Evolutionary conservation across 2,113 vertebrate genomes (phyloP).

Genomic region (Atherinomorus stipes): DNA sequence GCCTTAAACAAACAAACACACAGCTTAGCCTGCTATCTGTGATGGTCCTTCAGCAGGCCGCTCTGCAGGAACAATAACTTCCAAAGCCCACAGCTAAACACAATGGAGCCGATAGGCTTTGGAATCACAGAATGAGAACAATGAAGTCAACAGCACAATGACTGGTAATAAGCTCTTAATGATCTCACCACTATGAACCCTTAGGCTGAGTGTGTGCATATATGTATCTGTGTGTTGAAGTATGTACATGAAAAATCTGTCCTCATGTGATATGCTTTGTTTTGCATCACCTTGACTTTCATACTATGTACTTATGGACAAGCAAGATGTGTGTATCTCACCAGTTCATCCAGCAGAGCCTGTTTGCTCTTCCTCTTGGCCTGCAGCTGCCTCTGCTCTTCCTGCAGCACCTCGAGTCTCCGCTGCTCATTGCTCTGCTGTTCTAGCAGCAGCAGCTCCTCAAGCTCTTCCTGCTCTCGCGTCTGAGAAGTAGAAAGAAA

Average conservation of each 20-base stretch:
- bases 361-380: slow-evolving; percentile 96
- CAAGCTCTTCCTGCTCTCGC: slow-evolving; percentile 95
- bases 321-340: slow-evolving; percentile 70
- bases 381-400: slow-evolving; percentile 92
- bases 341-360: slow-evolving; percentile 94
- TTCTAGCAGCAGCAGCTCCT: slow-evolving; percentile 92
- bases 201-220: slow-evolving; percentile 42
- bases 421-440: slow-evolving; percentile 90
- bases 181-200: slow-evolving; percentile 63
- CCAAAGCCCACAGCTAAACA: slow-evolving; percentile 76
- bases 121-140: slow-evolving; percentile 76
- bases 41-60: slow-evolving; percentile 69
- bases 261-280: slow-evolving; percentile 17
- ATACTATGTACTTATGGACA: slow-evolving; percentile 1
- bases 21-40: slow-evolving; percentile 74
- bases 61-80: slow-evolving; percentile 76
- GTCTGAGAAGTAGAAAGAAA: slow-evolving; percentile 80
- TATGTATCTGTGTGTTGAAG: neutral
- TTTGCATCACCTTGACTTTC: slow-evolving; percentile 7
- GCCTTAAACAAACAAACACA: slow-evolving; percentile 82
- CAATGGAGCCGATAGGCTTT: slow-evolving; percentile 78
- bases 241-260: slow-evolving; percentile 30
- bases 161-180: slow-evolving; percentile 79
- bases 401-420: slow-evolving; percentile 89
- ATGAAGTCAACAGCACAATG: slow-evolving; percentile 67